Evolutionary conservation across 2,888 invertebrate species (phyloP).

Genomic region (Xylocampa areola): DNA sequence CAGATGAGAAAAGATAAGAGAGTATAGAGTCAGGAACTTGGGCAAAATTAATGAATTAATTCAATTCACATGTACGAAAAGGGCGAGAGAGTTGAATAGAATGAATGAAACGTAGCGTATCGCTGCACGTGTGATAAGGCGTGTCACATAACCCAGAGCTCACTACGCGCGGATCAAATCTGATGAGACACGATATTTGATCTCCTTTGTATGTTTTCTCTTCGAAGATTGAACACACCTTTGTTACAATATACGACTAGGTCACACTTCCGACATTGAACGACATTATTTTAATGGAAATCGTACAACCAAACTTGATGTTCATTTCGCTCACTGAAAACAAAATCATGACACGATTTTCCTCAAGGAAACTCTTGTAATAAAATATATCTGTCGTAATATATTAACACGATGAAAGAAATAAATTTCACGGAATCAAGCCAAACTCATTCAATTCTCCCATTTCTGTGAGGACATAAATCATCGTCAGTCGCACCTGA

Average conservation of each 20-base stretch:
- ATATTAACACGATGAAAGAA: slow-evolving; percentile 63
- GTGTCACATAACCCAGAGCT: slow-evolving; percentile 10
- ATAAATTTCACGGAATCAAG: slow-evolving; percentile 70
- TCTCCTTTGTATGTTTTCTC: slow-evolving; percentile 72
- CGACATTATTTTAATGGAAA: slow-evolving; percentile 53
- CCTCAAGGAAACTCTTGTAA: slow-evolving; percentile 36
- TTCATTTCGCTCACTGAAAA: slow-evolving; percentile 31
- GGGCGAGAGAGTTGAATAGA: slow-evolving; percentile 10
- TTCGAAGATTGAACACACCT: slow-evolving; percentile 68
- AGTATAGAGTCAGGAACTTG: slow-evolving; percentile 14
- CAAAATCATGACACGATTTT: slow-evolving; percentile 47
- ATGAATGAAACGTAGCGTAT: slow-evolving; percentile 8
- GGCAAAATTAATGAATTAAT: slow-evolving; percentile 32
- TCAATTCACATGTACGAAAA: slow-evolving; percentile 13
- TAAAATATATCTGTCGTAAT: slow-evolving; percentile 57
- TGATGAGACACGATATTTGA: slow-evolving; percentile 69
- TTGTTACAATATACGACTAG: slow-evolving; percentile 66
- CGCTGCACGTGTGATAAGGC: slow-evolving; percentile 2
- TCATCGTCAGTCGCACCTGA: slow-evolving; percentile 85
- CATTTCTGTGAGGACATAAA: slow-evolving; percentile 79
- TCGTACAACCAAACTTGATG: slow-evolving; percentile 30
- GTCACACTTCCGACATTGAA: slow-evolving; percentile 60
- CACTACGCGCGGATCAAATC: slow-evolving; percentile 58
- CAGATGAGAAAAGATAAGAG: slow-evolving; percentile 31
- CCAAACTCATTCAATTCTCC: slow-evolving; percentile 75